Percentiles rank a stretch among this genome's conserved stretches.
phyloP scores from a whole-genome alignment of 2,797 vertebrate genomes.

The Rallus crepitans region DNA sequence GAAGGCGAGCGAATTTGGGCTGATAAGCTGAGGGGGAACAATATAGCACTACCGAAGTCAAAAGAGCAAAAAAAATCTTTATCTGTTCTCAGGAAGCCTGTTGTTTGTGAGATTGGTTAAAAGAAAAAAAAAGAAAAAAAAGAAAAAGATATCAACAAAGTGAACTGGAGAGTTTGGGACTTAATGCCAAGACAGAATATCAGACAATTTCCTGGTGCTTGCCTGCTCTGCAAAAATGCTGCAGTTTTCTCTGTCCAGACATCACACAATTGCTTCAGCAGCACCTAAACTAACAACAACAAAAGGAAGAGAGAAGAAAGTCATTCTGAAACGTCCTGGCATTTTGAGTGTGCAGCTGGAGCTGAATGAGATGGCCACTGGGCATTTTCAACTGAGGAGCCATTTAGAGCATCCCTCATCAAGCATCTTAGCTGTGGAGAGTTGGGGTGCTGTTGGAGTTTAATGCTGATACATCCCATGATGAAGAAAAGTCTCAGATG shows the following conservation, averaged over 20 bases:
- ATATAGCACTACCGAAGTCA: background rate
- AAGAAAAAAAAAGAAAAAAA: background rate
- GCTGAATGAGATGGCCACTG: background rate
- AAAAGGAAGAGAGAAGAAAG: background rate
- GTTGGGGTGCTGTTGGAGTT: background rate
- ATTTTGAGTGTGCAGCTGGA: background rate
- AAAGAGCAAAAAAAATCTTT: slow-evolving; percentile 30
- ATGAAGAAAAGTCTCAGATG: background rate
- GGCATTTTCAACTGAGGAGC: background rate
- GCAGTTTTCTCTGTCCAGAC: background rate
- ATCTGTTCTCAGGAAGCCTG: slow-evolving; percentile 57
- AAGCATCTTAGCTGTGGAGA: background rate
- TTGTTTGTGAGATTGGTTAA: slow-evolving; percentile 54
- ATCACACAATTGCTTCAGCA: background rate
- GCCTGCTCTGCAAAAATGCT: slow-evolving; percentile 10
- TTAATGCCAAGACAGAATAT: background rate
- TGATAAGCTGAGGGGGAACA: slow-evolving; percentile 47
- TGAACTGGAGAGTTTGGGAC: background rate
- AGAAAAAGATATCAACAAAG: background rate
- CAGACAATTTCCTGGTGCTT: background rate
- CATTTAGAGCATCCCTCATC: background rate
- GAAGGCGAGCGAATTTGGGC: slow-evolving; percentile 57
- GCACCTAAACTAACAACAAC: background rate
- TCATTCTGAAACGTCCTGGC: background rate
- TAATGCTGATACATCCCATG: background rate